These are phyloP conservation scores for Drosophila falleni DNA, from an alignment of 2,888 invertebrate species.

Conservation along the genomic window DNA sequence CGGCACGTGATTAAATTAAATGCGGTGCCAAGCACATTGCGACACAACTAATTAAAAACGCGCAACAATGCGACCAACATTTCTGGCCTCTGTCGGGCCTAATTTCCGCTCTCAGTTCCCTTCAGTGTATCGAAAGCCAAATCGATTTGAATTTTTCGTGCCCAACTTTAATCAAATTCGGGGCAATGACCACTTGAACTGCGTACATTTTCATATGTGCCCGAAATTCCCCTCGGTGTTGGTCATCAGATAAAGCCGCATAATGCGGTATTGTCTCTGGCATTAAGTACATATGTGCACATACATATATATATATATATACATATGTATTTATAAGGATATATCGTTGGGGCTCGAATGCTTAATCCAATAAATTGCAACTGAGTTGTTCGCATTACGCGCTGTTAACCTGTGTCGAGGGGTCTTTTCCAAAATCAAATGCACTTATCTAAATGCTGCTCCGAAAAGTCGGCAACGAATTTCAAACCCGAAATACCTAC, in stretches of 20 bases:
- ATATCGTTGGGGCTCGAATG: constrained; percentile 38
- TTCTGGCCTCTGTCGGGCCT: not conserved
- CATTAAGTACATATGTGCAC: constrained; percentile 29
- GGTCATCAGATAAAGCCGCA: constrained; percentile 44
- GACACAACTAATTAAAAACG: constrained; percentile 77
- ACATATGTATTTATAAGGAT: constrained; percentile 8
- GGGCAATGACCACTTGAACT: constrained; percentile 58
- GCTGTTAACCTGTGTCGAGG: constrained; percentile 57
- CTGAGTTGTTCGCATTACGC: constrained; percentile 50
- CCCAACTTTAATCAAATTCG: constrained; percentile 47
- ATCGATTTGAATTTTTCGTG: constrained; percentile 46
- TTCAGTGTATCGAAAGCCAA: not conserved
- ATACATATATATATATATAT: not conserved
- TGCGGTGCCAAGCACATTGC: constrained; percentile 59
- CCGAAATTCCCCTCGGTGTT: constrained; percentile 40
- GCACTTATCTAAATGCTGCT: constrained; percentile 74
- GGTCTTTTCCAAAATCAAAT: constrained; percentile 66
- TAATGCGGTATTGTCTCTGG: constrained; percentile 71
- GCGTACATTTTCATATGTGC: constrained; percentile 16
- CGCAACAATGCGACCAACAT: constrained; percentile 53
- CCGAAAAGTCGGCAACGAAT: constrained; percentile 55
- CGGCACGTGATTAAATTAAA: constrained; percentile 78
- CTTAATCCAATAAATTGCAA: constrained; percentile 75
- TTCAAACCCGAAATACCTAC: constrained; percentile 1
- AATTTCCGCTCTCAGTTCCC: not conserved